Base-by-base conservation (phyloP, 2,888 invertebrate species). In the Hesperia comma region DNA sequence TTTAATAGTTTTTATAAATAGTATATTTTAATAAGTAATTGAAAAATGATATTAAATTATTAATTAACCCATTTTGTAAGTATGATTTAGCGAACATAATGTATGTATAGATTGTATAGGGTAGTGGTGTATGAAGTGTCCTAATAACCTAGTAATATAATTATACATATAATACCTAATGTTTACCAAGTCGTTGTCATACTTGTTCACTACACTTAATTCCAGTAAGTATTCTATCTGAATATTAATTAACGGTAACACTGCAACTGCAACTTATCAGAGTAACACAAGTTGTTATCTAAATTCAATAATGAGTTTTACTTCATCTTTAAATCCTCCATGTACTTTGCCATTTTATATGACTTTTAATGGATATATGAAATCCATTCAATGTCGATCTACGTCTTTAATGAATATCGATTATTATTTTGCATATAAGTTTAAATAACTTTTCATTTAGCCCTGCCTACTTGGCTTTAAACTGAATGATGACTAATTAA, bases 241-340 rank as follows among this genome's bases (percentile, higher is more conserved):
- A 85, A 85, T 85, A 85, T 85, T 75, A 60, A 60, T 43, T 56
- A 26, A 49, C 15, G 60, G 41, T 17, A 60, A 60, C 49, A 60
- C 60, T 60, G 33, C 19, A 19, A 46, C 46, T 46, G 33, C 26
- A 58, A n/a, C 58, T 58, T 32, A 26, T 58, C 21, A 58, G 19
- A 10, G 8, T 46, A 19, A 46, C 5, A 57, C 8, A n/a, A n/a
- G n/a, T 57, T 33, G n/a, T n/a, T n/a, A 54, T 54, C 32, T 15
- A 15, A 57, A 7, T 41, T 37, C 21, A n/a, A 14, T 14, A 51
- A 21, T 12, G 6, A 12, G 2, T 12, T 19, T 51, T 43, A 43
- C 6, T n/a, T n/a, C n/a, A n/a, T n/a, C n/a, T n/a, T n/a, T n/a
- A n/a, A n/a, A n/a, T n/a, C n/a, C 15, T 43, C n/a, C 12, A 43